Evolutionary conservation across 1,140 invertebrate species (phyloP).

Genomic region (Cryptotermes secundus): DNA sequence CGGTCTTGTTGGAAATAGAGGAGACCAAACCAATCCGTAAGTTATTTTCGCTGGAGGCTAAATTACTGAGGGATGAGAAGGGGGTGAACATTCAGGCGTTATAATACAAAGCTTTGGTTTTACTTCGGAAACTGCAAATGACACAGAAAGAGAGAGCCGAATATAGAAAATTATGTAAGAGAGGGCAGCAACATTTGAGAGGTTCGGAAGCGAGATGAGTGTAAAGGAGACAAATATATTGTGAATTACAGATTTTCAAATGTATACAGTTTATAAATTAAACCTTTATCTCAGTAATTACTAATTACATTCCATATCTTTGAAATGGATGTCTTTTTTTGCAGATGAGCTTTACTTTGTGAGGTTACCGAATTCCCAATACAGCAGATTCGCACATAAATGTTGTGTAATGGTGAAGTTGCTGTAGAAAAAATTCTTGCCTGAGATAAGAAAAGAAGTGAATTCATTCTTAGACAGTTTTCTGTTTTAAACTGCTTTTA

Average conservation of each 20-base stretch:
- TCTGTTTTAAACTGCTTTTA: no score
- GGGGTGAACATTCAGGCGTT: neutral
- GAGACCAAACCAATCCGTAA: conserved; percentile 11
- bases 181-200: neutral
- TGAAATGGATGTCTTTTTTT: neutral
- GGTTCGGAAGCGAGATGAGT: neutral
- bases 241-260: neutral
- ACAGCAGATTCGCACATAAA: no score
- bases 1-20: conserved; percentile 3
- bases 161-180: neutral
- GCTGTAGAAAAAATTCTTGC: no score
- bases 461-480: no score
- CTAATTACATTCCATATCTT: neutral
- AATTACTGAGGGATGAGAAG: neutral
- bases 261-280: conserved; percentile 3
- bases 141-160: conserved; percentile 22
- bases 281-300: neutral
- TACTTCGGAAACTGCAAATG: conserved; percentile 27
- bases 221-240: conserved; percentile 5
- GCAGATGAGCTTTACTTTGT: no score
- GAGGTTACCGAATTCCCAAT: no score
- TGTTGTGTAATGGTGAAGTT: no score
- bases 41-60: conserved; percentile 11
- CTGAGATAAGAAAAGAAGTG: no score
- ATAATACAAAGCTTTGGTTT: conserved; percentile 20